Conservation (phyloP, 2,113 vertebrate genomes). For the Nothocercus julius region DNA sequence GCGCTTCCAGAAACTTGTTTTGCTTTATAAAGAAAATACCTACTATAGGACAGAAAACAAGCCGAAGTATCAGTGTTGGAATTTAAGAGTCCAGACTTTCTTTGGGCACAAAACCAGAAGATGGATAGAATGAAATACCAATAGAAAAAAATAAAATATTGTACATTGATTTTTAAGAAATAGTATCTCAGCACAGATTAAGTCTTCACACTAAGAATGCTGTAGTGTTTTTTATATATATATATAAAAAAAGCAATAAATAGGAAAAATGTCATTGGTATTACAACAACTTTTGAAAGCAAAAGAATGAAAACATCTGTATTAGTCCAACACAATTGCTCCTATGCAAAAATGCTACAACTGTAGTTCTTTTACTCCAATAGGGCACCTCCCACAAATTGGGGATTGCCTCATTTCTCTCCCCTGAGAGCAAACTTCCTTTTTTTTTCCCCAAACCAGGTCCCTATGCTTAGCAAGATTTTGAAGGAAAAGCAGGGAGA, state of each 20-base stretch:
- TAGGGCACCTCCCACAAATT: neutral
- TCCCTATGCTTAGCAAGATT: neutral
- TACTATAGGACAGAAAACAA: neutral
- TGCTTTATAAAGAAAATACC: neutral
- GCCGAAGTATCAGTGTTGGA: neutral
- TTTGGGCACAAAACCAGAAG: neutral
- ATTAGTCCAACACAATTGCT: neutral
- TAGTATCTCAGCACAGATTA: neutral
- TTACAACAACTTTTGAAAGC: neutral
- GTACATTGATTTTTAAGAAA: neutral
- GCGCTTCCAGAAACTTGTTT: neutral
- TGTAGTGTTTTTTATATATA: neutral
- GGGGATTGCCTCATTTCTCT: neutral
- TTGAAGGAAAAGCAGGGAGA: neutral
- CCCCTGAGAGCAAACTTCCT: neutral
- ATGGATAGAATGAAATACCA: neutral
- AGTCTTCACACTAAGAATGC: neutral
- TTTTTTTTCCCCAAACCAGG: neutral
- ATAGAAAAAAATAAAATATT: neutral
- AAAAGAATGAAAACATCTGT: neutral
- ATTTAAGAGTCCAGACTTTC: constrained; percentile 8
- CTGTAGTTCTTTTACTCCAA: neutral
- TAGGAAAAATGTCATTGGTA: neutral
- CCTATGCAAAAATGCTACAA: neutral
- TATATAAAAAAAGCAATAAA: neutral